Evolutionary conservation across 2,113 vertebrate species (phyloP).

Genomic region (Ahaetulla prasina): DNA sequence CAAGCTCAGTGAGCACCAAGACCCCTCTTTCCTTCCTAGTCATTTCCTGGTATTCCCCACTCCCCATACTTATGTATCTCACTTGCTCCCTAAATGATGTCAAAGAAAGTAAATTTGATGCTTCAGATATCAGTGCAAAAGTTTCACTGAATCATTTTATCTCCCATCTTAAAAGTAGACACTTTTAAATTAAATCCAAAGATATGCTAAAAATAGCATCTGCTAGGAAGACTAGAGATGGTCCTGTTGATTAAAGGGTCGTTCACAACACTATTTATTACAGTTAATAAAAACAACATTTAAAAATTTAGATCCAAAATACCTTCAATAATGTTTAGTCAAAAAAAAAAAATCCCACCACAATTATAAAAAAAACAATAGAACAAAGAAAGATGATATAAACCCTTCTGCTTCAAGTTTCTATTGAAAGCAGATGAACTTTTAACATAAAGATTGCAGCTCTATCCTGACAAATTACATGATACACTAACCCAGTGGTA

Average conservation of each 20-base stretch:
- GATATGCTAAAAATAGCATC: neutral
- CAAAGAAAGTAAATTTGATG: neutral
- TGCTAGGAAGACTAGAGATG: neutral
- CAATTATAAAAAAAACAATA: neutral
- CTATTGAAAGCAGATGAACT: neutral
- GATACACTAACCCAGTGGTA: neutral
- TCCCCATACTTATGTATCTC: neutral
- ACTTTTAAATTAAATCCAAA: neutral
- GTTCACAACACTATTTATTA: neutral
- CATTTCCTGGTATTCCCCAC: neutral
- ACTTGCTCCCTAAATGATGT: neutral
- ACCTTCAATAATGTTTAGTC: neutral
- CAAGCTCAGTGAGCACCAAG: too few relatives aligned
- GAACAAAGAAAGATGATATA: neutral
- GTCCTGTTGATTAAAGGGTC: neutral
- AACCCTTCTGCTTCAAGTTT: neutral
- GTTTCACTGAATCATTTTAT: neutral
- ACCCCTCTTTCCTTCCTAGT: neutral
- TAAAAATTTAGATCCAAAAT: neutral
- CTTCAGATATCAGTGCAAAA: neutral
- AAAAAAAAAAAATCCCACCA: neutral
- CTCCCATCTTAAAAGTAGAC: neutral
- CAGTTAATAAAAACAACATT: neutral
- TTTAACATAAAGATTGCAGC: neutral
- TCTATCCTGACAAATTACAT: neutral